Evolutionary conservation across 2,888 invertebrate species (phyloP), one percentile per base, ranked within the genome.

Genomic region (Polia nebulosa): DNA sequence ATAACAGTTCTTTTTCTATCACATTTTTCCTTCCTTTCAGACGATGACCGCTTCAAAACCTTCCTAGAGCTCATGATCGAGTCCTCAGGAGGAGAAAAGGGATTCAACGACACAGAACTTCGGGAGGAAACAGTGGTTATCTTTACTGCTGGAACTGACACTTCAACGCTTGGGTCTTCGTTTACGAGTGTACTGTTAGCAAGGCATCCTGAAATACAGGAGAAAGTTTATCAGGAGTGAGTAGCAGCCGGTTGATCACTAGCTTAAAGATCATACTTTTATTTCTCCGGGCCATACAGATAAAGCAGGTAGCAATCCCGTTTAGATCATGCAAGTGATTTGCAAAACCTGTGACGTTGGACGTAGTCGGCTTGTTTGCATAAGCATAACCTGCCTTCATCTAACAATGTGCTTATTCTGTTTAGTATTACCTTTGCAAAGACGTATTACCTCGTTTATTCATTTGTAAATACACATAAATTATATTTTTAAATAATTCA

Each of bases 61-160:
- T 89, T 92, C 51, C 63, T 92, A 2, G 90, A 91, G 6, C 76
- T 88, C 34, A 78, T 91, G 34, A 87, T 91, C 25, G 82, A 88
- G 15, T 74, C 81, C 0, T 83, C 87, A 5, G 83, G 78, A 15
- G 68, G 81, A 3, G 66, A 72, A 0, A 66, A 66, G 3, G 87
- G 87, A 3, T 88, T 82, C 39, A 82, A 78, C 0, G 85, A 90
- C 22, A 20, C 70, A 5, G 88, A 88, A 56, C 76, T 92, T 3
- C 83, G 80, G 0, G 92, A 92, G 32, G 92, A 92, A 62, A 80
- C 76, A 0, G 39, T 90, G 3, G 88, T 90, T 1, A 53, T 92
- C 8, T 73, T 89, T 9, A 62, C 89, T 1, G 92, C 91, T 11
- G 92, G 90, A 0, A 91, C 90, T 0, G 92, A 92, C 36, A 91